A percentile compares a stretch with the other conserved stretches of the same genome.
phyloP scores from a whole-genome alignment of 2,113 vertebrate genomes.

The Ranitomeya variabilis region DNA sequence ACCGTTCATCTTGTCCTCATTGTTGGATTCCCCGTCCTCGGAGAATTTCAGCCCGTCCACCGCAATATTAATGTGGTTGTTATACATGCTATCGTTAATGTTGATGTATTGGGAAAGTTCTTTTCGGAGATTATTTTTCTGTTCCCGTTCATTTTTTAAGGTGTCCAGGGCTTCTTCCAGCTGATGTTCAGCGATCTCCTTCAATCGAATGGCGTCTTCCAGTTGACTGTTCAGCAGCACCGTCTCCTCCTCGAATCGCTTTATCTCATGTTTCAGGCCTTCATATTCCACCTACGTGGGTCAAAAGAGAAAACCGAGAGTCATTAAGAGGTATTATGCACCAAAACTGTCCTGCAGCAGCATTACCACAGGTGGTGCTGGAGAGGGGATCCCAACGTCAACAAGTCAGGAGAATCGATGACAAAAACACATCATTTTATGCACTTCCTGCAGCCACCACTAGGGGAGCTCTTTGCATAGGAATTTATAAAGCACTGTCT shows the following conservation, averaged over 20 bases:
- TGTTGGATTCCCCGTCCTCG: conserved; percentile 81
- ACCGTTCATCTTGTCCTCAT: conserved; percentile 86
- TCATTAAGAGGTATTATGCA: not conserved
- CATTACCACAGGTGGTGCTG: no score
- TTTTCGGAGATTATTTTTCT: conserved; percentile 93
- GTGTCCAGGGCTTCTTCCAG: conserved; percentile 94
- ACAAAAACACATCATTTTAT: no score
- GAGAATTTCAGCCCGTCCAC: conserved; percentile 90
- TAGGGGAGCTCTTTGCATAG: no score
- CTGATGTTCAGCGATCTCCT: conserved; percentile 93
- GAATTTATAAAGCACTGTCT: no score
- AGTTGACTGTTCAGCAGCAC: conserved; percentile 96
- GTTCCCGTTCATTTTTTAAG: conserved; percentile 92
- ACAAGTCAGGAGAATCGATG: no score
- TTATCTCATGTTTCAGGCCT: conserved; percentile 97
- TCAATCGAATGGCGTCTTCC: conserved; percentile 91
- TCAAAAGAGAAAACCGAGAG: conserved; percentile 42
- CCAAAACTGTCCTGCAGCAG: no score
- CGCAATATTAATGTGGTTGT: conserved; percentile 87
- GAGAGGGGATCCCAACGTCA: no score
- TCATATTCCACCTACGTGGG: conserved; percentile 94
- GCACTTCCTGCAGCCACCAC: no score
- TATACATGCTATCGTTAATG: conserved; percentile 88
- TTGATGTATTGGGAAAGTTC: conserved; percentile 91
- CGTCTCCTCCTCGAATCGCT: conserved; percentile 94